These are phyloP conservation scores for Paraescarpia echinospica DNA, from an alignment of 1,140 invertebrate genomes.

Conservation along the genomic window DNA sequence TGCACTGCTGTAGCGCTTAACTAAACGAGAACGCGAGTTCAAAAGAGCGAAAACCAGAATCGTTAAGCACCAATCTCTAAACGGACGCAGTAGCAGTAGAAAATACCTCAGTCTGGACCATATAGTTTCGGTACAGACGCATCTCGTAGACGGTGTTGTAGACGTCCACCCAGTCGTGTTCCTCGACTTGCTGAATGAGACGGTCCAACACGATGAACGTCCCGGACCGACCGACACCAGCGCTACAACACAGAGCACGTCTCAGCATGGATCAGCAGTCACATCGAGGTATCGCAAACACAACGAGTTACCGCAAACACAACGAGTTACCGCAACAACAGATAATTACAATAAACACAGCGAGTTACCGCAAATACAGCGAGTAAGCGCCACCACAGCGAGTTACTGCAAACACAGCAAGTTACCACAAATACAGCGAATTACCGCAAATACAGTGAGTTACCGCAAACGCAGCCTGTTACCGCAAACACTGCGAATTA, in stretches of 20 bases:
- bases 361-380: no score
- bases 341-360: no score
- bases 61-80: not conserved
- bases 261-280: no score
- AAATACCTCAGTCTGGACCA: slow-evolving; percentile 76
- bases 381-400: no score
- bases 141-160: slow-evolving; percentile 96
- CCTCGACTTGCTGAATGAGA: slow-evolving; percentile 70
- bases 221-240: slow-evolving; percentile 94
- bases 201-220: slow-evolving; percentile 96
- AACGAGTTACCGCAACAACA: no score
- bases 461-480: not conserved
- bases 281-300: no score
- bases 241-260: slow-evolving; percentile 71
- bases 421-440: no score
- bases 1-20: no score
- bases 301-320: no score
- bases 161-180: slow-evolving; percentile 82
- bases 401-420: no score
- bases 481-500: not conserved
- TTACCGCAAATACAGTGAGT: not conserved
- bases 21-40: not conserved
- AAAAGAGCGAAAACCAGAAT: no score
- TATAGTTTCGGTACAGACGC: slow-evolving; percentile 94
- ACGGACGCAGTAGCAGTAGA: no score